Base-by-base conservation (phyloP, 2,888 invertebrate species). In the Congeria kusceri region DNA sequence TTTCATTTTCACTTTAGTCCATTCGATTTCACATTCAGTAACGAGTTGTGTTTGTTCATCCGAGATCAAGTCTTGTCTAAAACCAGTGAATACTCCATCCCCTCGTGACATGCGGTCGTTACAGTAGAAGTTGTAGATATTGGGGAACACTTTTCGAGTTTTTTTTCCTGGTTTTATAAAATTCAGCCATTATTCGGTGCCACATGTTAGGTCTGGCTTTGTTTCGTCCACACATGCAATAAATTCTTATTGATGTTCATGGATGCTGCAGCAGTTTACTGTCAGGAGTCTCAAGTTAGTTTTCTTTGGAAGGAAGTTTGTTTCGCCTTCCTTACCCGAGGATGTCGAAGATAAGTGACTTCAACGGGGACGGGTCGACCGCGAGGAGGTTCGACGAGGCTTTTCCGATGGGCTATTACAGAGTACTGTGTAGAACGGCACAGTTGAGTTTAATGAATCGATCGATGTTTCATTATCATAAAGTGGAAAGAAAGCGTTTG, bases 151-250 rank as follows among this genome's bases (percentile, higher is more conserved):
- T 59, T 72, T 57, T 2, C 20, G 1, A 11, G 58, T 25, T 47
- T 72, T 47, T 29, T 65, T 64, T 9, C 69, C 74, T n/a, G 67
- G 74, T 61, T 67, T 74, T 0, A 67, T n/a, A 27, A 56, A 62
- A 39, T 66, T 74, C 4, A 74, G 46, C 62, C 62, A 67, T 0
- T 67, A 67, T 56, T 62, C 32, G 4, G 32, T 32, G 9, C 32
- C 32, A 32, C 32, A 32, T 7, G 9, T 32, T 32, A 32, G 9
- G 32, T 32, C 32, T 32, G 32, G 32, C 9, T 32, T 32, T 32
- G 32, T 32, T 7, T 32, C 4, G 9, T 32, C 9, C 32, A 32
- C 32, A 32, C 32, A 7, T 32, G 32, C 32, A 9, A 7, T 32
- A 32, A 32, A 32, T 32, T 32, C 32, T 9, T 4, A 32, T 9